Evolutionary conservation across 35 echinoderm and acorn worm genomes (phyloP), one percentile per base, ranked within the genome.

Genomic region (Diadema setosum): DNA sequence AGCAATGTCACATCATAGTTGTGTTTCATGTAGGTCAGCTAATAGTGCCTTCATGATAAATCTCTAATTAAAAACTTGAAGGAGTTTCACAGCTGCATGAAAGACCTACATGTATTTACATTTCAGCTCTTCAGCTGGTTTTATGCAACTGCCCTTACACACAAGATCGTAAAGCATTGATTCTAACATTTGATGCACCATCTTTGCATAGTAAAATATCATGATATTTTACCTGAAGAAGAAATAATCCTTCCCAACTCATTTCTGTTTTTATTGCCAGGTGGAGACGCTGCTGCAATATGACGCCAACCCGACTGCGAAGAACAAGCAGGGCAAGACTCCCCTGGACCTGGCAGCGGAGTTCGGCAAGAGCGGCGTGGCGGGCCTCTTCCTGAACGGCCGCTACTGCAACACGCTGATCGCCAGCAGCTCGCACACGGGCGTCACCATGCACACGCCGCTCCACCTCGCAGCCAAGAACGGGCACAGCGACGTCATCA

Each of bases 401-500:
- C 82, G 76, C 17, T 92, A 88, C 56, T 85, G 84, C 42, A 49
- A 49, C 5, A 55, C 84, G 1, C 85, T 91, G 0, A 76, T 98
- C 32, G 92, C 80, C 16, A 65, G 39, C 45, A 85, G 50, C 0
- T 87, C 85, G 15, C 63, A 46, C 12, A 98, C 85, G 2, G 45
- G 75, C n/a, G 63, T 86, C 8, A 94, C 58, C 44, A 65, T 91
- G 81, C 96, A 98, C 55, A 94, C 96, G 2, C 96, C 96, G 4
- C 82, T 98, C 2, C 96, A 98, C 82, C 76, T 94, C 33, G 96
- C 96, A 46, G 96, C 96, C 21, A 98, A 98, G 89, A 98, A 98
- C 86, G 96, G 96, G 18, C 96, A 98, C 39, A 88, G 83, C 70
- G 96, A 98, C 75, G 89, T 98, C 11, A 90, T 93, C 33, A 94